phyloP scores from a whole-genome alignment of 2,888 invertebrate genomes.

The Nemotelus pantherinus region DNA sequence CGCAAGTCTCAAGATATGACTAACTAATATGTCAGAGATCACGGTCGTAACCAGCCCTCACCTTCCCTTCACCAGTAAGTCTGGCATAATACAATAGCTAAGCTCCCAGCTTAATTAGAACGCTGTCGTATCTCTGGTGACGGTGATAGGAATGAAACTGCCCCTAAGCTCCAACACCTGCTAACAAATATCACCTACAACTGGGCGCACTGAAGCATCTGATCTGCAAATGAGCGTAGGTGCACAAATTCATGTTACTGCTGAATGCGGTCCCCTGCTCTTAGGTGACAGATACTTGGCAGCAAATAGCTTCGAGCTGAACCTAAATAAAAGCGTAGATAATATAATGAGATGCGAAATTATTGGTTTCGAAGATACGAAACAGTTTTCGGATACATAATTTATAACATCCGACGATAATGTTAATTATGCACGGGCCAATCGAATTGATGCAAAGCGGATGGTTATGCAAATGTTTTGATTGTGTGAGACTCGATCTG shows the following conservation, averaged over 20 bases:
- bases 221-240: too few relatives aligned
- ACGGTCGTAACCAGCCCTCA: background rate
- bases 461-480: too few relatives aligned
- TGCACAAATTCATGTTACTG: too few relatives aligned
- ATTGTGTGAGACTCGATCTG: too few relatives aligned
- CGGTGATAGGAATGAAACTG: background rate
- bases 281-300: too few relatives aligned
- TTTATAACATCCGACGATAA: conserved; percentile 28
- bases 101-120: background rate
- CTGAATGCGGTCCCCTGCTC: too few relatives aligned
- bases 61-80: background rate
- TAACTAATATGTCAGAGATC: conserved; percentile 33
- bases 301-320: too few relatives aligned
- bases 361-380: conserved; percentile 33
- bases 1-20: conserved; percentile 35
- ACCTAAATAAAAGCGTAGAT: too few relatives aligned
- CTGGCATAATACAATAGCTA: too few relatives aligned
- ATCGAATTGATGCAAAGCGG: background rate
- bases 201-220: too few relatives aligned
- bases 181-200: background rate
- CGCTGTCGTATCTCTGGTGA: background rate
- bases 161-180: background rate
- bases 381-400: conserved; percentile 29
- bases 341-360: conserved; percentile 39
- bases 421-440: conserved; percentile 8